Evolutionary conservation across 2,797 vertebrate genomes (phyloP), one percentile per base, ranked within the genome.

Genomic region (Pogoniulus pusillus): DNA sequence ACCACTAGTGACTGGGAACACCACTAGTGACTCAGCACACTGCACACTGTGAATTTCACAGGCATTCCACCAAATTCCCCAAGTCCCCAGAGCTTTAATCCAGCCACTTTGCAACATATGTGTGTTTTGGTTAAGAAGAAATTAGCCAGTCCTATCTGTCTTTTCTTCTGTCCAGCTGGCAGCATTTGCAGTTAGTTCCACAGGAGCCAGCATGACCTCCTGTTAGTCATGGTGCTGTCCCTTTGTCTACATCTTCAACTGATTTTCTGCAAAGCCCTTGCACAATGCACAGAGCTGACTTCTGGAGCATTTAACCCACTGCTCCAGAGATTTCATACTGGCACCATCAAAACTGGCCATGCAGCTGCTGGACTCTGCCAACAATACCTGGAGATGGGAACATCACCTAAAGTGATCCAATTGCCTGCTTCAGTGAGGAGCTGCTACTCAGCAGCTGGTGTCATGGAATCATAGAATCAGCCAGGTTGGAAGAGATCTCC

Each of bases 91-190:
- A 93, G 93, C 91, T 93, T 95, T 95, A 93, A 94, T 93, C 83
- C 93, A 90, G 81, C 87, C 93, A 87, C 91, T 96, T 93, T 80
- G 88, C 94, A 83, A 93, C 82, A 81, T 93, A 60, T 83, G 88
- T 90, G 88, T 70, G 60, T 93, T 93, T 93, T 93, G 87, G 90
- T 95, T 90, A 89, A 93, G 94, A 94, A 96, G 87, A 96, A 94
- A 93, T 95, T 92, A 89, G 82, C 91, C 88, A 30, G 63, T 83
- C 93, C 95, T 95, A 80, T 55, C 94, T 95, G 92, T 95, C 91
- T 87, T 90, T 92, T 87, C 88, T 91, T 94, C 53, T 41, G 59
- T 94, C 88, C 95, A 95, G 82, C 91, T 92, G 93, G 93, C 87
- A 91, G 65, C 66, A 54, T 78, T 90, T 82, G 93, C 70, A 53